Conservation (phyloP, 92 coral and sea anemone species). For the Phenganax stokvisi region DNA sequence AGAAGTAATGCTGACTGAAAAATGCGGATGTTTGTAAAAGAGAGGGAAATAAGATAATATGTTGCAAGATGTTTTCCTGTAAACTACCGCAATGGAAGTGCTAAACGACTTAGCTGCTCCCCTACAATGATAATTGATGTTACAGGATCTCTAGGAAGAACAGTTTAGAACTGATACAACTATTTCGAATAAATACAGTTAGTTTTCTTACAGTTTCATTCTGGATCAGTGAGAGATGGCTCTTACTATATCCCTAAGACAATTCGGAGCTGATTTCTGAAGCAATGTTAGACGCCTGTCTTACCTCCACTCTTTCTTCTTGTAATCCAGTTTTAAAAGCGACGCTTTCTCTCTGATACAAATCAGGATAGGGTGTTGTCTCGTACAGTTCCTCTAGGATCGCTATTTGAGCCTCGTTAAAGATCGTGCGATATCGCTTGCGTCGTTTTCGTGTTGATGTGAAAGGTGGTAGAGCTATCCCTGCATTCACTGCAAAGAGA, state of each 20-base stretch:
- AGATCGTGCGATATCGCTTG: constrained; percentile 39
- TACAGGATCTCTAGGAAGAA: background rate
- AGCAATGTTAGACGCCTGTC: background rate
- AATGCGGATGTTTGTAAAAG: background rate
- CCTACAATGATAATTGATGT: constrained; percentile 15
- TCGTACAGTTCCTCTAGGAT: constrained; percentile 21
- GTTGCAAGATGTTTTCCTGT: constrained; percentile 20
- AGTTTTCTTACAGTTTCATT: background rate
- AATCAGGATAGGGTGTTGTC: constrained; percentile 34
- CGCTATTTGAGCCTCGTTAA: constrained; percentile 29
- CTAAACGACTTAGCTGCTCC: constrained; percentile 18
- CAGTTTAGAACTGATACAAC: background rate
- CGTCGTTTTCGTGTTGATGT: constrained; percentile 27
- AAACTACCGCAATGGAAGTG: constrained; percentile 28
- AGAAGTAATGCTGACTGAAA: background rate
- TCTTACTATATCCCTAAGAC: background rate
- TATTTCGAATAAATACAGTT: background rate
- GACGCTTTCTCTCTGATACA: constrained; percentile 33
- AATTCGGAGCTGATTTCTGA: too few species aligned
- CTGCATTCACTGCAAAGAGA: background rate
- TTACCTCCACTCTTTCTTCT: constrained; percentile 40
- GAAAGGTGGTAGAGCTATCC: background rate
- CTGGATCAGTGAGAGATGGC: background rate
- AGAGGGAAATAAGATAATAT: background rate
- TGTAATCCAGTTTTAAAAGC: constrained; percentile 33